Base-by-base conservation (phyloP, 37 sponge, comb jelly and placozoan species). In the Tethya wilhelma region DNA sequence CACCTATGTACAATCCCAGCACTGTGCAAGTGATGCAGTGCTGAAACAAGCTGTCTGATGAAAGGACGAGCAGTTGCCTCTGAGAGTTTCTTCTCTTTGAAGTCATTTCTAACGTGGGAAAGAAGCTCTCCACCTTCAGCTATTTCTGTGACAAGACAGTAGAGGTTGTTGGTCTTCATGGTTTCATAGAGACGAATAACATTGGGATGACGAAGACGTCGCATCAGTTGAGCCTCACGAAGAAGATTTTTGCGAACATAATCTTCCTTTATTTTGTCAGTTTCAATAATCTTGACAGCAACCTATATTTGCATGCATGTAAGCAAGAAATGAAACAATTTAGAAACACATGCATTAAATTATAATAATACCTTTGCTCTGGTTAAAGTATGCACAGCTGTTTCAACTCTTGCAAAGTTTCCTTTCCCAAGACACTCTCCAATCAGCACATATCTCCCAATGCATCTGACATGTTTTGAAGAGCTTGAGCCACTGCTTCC, bases 131-230 rank as follows among this genome's bases (percentile, higher is more conserved):
- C 97, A 39, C 97, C 97, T 43, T 97, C 97, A 3, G 97, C 97
- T 14, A 91, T 32, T 77, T 97, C 97, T 38, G 87, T 97, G 56
- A 97, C 97, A 56, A 97, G 87, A 36, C 97, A 97, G 80, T 97
- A 97, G 26, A 97, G 88, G 6, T 87, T 86, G 70, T 80, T 90
- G 0, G 94, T 90, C 86, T 98, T 95, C 91, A 98, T 95, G 30
- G 96, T 95, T 84, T 98, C 98, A 55, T 96, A 98, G 44, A 98
- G 90, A n/a, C 96, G 86, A 45, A 98, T 98, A 59, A 98, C 89
- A 73, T 98, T 98, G 9, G 98, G 98, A 43, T 98, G 98, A 23
- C 79, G 81, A n/a, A 98, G 77, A 28, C 96, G 56, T 1, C 94
- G 69, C 94, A 98, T 93, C 23, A 95, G 84, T 79, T 90, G 82